Evolutionary conservation across 2,888 invertebrate genomes (phyloP).

Genomic region (Drymonia ruficornis): DNA sequence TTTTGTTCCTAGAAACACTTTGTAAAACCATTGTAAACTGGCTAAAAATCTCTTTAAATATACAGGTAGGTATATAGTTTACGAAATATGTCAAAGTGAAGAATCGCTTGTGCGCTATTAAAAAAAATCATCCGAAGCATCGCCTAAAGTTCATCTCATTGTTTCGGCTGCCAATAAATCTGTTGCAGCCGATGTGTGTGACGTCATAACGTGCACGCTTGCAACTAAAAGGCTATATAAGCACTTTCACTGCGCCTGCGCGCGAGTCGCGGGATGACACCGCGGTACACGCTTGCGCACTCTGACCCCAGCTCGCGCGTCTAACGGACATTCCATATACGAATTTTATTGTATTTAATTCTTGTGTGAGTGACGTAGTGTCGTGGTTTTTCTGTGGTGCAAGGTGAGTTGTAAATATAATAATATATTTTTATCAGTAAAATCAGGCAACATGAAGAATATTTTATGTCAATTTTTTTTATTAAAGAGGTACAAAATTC

Average conservation of each 20-base stretch:
- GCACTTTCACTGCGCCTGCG: conserved; percentile 74
- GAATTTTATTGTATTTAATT: conserved; percentile 26
- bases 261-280: conserved; percentile 73
- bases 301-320: conserved; percentile 71
- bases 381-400: conserved; percentile 62
- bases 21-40: no score
- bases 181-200: conserved; percentile 50
- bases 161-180: conserved; percentile 45
- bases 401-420: conserved; percentile 59
- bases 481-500: no score
- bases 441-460: no score
- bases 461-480: conserved; percentile 1
- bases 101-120: conserved; percentile 8
- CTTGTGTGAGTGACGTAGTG: conserved; percentile 70
- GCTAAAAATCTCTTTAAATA: no score
- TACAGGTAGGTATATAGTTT: no score
- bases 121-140: conserved; percentile 29
- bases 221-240: conserved; percentile 79
- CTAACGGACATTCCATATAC: conserved; percentile 37
- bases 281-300: conserved; percentile 67
- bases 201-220: conserved; percentile 59
- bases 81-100: conserved; percentile 34
- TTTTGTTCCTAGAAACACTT: no score
- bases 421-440: conserved; percentile 8
- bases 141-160: conserved; percentile 48